Conservation (phyloP, 1,140 invertebrate species). For the Mactra quadrangularis region DNA sequence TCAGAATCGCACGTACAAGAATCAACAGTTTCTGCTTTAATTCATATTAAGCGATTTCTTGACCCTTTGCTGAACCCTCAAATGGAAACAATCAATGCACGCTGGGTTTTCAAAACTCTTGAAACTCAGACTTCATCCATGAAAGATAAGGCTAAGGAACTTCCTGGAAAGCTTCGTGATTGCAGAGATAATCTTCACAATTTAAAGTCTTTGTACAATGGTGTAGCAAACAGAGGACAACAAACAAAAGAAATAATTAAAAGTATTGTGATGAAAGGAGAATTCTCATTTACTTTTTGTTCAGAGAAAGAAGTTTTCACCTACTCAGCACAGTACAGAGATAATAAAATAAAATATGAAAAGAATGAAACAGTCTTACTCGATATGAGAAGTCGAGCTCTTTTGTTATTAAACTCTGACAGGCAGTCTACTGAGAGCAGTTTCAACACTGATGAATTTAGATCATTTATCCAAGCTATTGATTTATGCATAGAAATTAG, state of each 20-base stretch:
- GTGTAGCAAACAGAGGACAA: slow-evolving; percentile 62
- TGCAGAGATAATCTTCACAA: slow-evolving; percentile 54
- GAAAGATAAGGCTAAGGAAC: background rate
- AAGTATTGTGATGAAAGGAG: slow-evolving; percentile 48
- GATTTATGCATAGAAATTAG: slow-evolving; percentile 41
- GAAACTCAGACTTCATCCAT: slow-evolving; percentile 4
- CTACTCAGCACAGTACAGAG: slow-evolving; percentile 19
- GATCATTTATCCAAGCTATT: slow-evolving; percentile 43
- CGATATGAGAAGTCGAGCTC: slow-evolving; percentile 61
- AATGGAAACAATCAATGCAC: background rate
- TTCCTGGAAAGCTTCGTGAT: slow-evolving; percentile 46
- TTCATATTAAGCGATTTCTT: too few relatives aligned
- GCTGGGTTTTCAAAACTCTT: slow-evolving; percentile 14
- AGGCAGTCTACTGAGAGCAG: slow-evolving; percentile 15
- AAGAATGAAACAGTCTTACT: slow-evolving; percentile 28
- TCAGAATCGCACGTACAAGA: slow-evolving; percentile 60
- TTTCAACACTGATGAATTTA: slow-evolving; percentile 37
- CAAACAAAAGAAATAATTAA: slow-evolving; percentile 61
- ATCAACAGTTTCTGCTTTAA: slow-evolving; percentile 52
- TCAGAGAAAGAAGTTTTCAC: background rate
- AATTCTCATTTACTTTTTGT: slow-evolving; percentile 36
- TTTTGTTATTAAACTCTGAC: slow-evolving; percentile 62
- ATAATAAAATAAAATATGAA: slow-evolving; percentile 20
- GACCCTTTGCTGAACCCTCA: slow-evolving; percentile 18
- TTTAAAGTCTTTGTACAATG: slow-evolving; percentile 58